Evolutionary conservation across 1,140 invertebrate genomes (phyloP).

Genomic region (Carposina sasakii): DNA sequence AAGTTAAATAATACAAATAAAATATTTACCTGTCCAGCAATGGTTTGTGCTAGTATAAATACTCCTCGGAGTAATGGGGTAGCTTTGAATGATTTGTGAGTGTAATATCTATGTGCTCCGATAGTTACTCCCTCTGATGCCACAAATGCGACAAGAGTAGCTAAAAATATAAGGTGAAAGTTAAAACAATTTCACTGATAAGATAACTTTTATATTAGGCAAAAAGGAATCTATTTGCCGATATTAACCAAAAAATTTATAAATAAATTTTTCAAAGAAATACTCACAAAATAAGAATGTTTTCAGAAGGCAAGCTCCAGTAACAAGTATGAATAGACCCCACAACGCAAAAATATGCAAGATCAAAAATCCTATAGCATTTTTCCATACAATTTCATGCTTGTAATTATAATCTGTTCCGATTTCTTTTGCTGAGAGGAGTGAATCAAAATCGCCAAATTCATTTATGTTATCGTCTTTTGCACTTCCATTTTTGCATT

Average conservation of each 20-base stretch:
- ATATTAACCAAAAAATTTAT: not conserved
- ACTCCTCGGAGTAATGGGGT: constrained; percentile 33
- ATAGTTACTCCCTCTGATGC: constrained; percentile 49
- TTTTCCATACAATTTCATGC: constrained; percentile 50
- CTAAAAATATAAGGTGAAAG: constrained; percentile 27
- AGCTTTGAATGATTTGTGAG: constrained; percentile 64
- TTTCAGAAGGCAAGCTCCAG: constrained; percentile 6
- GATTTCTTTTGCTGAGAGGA: constrained; percentile 4
- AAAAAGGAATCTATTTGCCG: too few species aligned
- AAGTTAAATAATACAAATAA: too few species aligned
- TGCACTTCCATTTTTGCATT: not conserved
- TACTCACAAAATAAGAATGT: constrained; percentile 24
- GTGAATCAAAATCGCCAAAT: not conserved
- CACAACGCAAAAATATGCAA: constrained; percentile 40
- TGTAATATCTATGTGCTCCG: constrained; percentile 62
- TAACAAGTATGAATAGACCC: constrained; percentile 26
- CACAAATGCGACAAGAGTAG: constrained; percentile 21
- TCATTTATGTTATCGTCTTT: not conserved
- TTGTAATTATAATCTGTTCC: constrained; percentile 56
- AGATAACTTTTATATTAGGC: too few species aligned
- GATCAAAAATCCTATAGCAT: constrained; percentile 49
- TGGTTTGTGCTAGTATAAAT: constrained; percentile 52
- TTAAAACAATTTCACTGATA: not conserved
- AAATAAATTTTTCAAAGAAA: not conserved
- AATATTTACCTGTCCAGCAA: constrained; percentile 60